Percentiles rank a stretch among this genome's conserved stretches.
Evolutionary conservation across 1,140 invertebrate species (phyloP).

Genomic region (Vollenhovia emeryi): DNA sequence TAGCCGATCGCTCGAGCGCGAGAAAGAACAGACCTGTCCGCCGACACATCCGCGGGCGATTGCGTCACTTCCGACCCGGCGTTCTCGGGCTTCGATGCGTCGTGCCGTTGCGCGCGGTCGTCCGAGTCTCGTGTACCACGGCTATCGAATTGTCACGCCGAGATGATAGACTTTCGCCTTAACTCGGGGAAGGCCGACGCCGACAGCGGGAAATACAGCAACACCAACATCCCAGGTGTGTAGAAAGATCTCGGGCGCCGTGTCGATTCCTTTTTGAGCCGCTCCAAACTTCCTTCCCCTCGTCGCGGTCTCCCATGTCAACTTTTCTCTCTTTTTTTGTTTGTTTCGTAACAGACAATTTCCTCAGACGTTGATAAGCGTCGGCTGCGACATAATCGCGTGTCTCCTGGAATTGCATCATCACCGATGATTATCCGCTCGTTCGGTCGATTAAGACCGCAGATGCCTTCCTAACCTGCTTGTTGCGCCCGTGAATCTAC

Average conservation of each 20-base stretch:
- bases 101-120: background rate
- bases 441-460: background rate
- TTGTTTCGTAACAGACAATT: background rate
- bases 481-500: background rate
- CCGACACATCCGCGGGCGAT: background rate
- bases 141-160: background rate
- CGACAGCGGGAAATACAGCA: conserved; percentile 62
- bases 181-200: conserved; percentile 49
- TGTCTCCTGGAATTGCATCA: background rate
- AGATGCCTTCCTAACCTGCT: conserved; percentile 23
- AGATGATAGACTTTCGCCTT: conserved; percentile 80
- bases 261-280: background rate
- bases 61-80: conserved; percentile 34
- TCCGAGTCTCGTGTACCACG: conserved; percentile 12
- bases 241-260: background rate
- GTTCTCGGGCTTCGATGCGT: background rate
- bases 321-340: conserved; percentile 12
- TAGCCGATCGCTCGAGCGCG: too few species aligned
- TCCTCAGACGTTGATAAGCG: background rate
- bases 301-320: background rate
- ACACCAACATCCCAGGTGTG: conserved; percentile 74
- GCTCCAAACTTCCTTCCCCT: conserved; percentile 49
- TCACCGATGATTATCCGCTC: background rate
- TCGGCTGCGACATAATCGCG: background rate
- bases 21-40: background rate